Evolutionary conservation across 2,888 invertebrate genomes (phyloP).

Genomic region (Plebejus argus): DNA sequence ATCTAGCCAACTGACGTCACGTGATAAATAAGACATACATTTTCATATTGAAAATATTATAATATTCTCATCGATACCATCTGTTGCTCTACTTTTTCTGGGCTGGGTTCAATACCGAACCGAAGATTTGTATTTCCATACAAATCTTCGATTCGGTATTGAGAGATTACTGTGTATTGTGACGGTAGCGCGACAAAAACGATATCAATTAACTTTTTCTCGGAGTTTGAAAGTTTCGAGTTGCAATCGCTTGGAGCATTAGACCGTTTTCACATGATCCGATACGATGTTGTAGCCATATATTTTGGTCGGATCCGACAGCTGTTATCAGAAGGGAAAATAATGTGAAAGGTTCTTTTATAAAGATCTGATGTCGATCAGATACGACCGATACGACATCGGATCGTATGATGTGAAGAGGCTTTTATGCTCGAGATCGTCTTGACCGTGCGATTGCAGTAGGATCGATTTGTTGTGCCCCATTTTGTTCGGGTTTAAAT

Average conservation of each 20-base stretch:
- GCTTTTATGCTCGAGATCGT: constrained; percentile 58
- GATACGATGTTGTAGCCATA: neutral
- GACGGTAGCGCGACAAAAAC: constrained; percentile 72
- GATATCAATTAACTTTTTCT: constrained; percentile 72
- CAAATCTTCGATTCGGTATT: constrained; percentile 53
- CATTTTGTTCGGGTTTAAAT: constrained; percentile 76
- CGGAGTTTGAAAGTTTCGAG: constrained; percentile 60
- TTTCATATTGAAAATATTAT: neutral
- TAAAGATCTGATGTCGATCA: neutral
- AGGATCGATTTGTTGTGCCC: constrained; percentile 74
- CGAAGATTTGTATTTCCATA: too few species aligned
- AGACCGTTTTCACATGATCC: constrained; percentile 47
- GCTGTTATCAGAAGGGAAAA: neutral
- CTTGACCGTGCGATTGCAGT: constrained; percentile 74
- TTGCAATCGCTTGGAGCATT: constrained; percentile 64
- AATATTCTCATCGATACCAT: constrained; percentile 35
- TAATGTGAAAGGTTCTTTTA: neutral
- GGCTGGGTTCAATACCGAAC: too few species aligned
- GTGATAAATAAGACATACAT: neutral
- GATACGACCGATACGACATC: neutral
- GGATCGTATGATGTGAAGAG: neutral
- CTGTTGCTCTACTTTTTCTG: constrained; percentile 47
- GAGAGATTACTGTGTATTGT: constrained; percentile 63
- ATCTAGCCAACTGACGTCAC: neutral
- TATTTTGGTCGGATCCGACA: neutral